Evolutionary conservation across 2,888 invertebrate species (phyloP), one percentile per base, ranked within the genome.

Genomic region (Cyaniris semiargus): DNA sequence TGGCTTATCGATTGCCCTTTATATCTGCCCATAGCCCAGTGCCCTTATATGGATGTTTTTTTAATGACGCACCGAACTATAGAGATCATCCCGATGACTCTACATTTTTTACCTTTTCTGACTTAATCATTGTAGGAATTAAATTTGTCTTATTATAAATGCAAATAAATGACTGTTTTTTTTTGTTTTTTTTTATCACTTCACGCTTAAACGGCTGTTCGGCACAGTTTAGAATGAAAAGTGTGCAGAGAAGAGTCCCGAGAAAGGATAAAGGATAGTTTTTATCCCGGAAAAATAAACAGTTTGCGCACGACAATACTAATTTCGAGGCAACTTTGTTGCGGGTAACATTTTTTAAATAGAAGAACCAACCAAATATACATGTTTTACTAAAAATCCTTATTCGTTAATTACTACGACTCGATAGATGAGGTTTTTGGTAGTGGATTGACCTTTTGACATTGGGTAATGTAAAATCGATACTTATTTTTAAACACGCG

Each of bases 21-120:
- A 53, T 53, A 88, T 87, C 88, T 87, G 88, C 83, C 76, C 78
- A 60, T 21, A 23, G 60, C 23, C 76, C 78, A 23, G 60, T 60
- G 60, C 23, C 60, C 60, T 60, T 60, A 1, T 13, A 60, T 13
- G 60, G 21, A 60, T 21, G 58, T 21, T n/a, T n/a, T 58, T 60
- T 60, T 60, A 60, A 58, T 58, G 8, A 58, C 8, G 58, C 3
- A 58, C 21, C 58, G 21, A 21, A 58, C 21, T n/a, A 21, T 58
- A 21, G 10, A 58, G 21, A 58, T 58, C 58, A n/a, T 21, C 58
- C 1, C 58, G 21, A 58, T 58, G 58, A 58, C 58, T 58, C 58
- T n/a, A 56, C 56, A n/a, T 18, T 56, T 18, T 56, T 56, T 56
- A 56, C 7, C 7, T n/a, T 56, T 56, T 56, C n/a, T 44, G 8